These are phyloP conservation scores for Cirrhinus mrigala DNA, from an alignment of 2,797 vertebrate genomes.

Conservation along the genomic window DNA sequence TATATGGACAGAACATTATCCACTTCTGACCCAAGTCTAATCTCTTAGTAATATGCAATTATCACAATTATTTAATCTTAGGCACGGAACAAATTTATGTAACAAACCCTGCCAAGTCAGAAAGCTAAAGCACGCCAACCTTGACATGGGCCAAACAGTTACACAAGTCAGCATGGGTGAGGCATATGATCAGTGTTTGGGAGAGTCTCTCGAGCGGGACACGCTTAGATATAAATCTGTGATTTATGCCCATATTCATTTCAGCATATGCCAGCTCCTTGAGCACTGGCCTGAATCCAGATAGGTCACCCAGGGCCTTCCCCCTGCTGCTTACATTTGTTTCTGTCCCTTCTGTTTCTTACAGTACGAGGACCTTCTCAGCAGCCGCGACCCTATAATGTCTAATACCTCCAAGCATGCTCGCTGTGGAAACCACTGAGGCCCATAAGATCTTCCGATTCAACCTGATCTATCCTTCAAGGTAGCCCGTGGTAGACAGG, in stretches of 20 bases:
- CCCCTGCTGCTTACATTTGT: background rate
- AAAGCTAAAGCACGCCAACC: background rate
- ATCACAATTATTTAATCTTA: background rate
- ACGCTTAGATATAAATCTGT: background rate
- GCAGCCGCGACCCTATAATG: background rate
- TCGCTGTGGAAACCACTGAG: background rate
- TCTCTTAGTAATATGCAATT: background rate
- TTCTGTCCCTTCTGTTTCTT: background rate
- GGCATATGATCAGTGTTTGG: background rate
- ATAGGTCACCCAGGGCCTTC: background rate
- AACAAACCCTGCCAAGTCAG: background rate
- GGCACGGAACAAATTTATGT: background rate
- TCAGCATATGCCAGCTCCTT: slow-evolving; percentile 37
- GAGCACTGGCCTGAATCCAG: slow-evolving; percentile 40
- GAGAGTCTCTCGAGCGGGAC: background rate
- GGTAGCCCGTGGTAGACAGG: background rate
- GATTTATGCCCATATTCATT: slow-evolving; percentile 52
- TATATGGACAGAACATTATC: slow-evolving; percentile 1
- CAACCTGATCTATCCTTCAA: background rate
- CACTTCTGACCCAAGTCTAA: background rate
- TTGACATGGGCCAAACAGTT: background rate
- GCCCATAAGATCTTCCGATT: background rate
- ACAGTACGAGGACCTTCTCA: background rate
- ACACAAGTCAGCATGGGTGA: background rate
- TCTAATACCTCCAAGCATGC: background rate